Evolutionary conservation across 2,888 invertebrate genomes (phyloP), one percentile per base, ranked within the genome.

Genomic region (Ptychoptera contaminata): DNA sequence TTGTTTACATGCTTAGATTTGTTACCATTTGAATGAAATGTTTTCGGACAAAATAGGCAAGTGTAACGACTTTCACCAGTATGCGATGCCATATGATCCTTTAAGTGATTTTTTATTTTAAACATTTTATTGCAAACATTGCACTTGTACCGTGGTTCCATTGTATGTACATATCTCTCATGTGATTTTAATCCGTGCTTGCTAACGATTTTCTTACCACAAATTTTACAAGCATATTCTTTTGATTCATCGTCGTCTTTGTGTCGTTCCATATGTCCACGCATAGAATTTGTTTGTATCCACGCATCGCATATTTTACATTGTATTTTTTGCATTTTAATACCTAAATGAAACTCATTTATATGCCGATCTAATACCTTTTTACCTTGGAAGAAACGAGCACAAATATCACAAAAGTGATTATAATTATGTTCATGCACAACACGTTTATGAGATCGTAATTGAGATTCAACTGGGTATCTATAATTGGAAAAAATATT

Each of bases 41-140:
- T 48, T 45, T 45, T 46, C 8, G 46, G 43, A 38, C 48, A 48
- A 31, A 46, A 46, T 7, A 41, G 37, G 35, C 48, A 48, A 5
- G 45, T 43, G 23, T 48, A 48, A n/a, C 46, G 42, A 35, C 43
- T 45, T 30, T 48, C 46, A 4, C 45, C 39, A 12, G 48, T 48
- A 37, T 48, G 48, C 29, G 46, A 42, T 14, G 48, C 42, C 29
- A 46, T 46, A 37, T 48, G 46, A 23, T 48, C 46, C 41, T 48
- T 23, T 23, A 23, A 7, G 7, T 23, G 23, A 23, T 23, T n/a
- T 6, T 34, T 12, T 23, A 34, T 62, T 38, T 63, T 63, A 43
- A 65, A 65, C 8, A 58, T 58, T 49, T 65, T 65, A 1, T 56
- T 51, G 46, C 65, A 65, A 35, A 63, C 55, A 29, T 58, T 57